Evolutionary conservation across 2,113 vertebrate species (phyloP), one percentile per base, ranked within the genome.

Genomic region (Xiphophorus hellerii): DNA sequence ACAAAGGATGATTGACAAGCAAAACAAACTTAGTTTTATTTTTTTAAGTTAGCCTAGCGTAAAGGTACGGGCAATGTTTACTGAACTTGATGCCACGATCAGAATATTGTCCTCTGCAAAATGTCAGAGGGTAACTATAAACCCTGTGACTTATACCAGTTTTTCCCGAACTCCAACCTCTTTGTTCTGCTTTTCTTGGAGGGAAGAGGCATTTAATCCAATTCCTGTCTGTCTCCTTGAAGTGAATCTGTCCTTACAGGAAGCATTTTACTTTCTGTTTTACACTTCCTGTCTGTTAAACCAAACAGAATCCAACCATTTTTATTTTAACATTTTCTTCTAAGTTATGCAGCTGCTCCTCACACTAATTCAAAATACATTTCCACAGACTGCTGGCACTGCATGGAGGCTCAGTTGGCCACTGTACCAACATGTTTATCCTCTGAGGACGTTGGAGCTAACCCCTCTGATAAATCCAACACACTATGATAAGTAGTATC

Each of bases 61-160:
- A 42, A 51, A 51, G 17, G 44, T 51, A 5, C 17, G 17, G 20
- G 48, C 17, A 54, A 54, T 54, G 51, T 54, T 8, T 25, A 9
- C 22, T 8, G 22, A 25, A 54, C 17, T 25, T 20, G 6, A 54
- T 7, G 7, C 1, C 17, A 54, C 5, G 2, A 2, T 54, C 20
- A 17, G 15, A 22, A 48, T 8, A 29, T 71, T 15, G 5, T 33
- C 15, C 14, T 62, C 9, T 69, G 1, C 27, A 1, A 78, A 70
- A 22, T 54, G 51, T 54, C 51, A 51, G 12, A 73, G 65, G 78
- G 80, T 80, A 80, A 84, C 81, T 82, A 80, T 66, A 2, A 62
- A 48, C 70, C 64, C 39, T 48, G 5, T 31, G 60, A 25, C 22
- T 28, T 60, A n/a, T 63, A 7, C 63, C 17, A 2, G n/a, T 54